Conservation (phyloP, 2,113 vertebrate species). For the Echinops telfairi region DNA sequence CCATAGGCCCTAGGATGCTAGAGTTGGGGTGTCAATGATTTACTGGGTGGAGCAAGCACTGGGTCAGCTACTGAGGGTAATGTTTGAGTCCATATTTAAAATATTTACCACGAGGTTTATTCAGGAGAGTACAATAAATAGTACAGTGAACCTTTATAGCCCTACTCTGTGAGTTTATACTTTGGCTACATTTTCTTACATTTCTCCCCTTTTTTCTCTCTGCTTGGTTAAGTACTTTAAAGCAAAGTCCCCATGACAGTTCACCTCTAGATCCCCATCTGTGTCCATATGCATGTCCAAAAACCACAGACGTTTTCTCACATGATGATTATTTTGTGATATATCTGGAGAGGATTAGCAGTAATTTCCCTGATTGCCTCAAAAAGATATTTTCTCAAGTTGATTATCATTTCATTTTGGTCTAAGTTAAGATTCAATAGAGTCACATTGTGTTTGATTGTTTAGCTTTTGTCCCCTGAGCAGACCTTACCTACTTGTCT, state of each 20-base stretch:
- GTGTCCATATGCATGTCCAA: not conserved
- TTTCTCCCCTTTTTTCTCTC: not conserved
- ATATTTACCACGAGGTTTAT: not conserved
- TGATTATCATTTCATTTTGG: not conserved
- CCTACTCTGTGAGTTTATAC: not conserved
- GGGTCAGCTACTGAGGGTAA: not conserved
- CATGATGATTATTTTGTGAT: not conserved
- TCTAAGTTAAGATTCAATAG: not conserved
- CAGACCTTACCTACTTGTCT: not conserved
- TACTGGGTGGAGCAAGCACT: not conserved
- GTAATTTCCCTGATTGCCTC: conserved; percentile 2
- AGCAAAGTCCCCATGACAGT: conserved; percentile 1
- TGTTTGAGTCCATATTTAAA: not conserved
- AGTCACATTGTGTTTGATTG: not conserved
- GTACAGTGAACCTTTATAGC: not conserved
- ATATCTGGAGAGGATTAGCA: conserved; percentile 19
- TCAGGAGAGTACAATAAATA: not conserved
- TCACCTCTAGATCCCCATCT: not conserved
- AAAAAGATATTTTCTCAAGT: not conserved
- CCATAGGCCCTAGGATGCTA: not conserved
- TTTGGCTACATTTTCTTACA: not conserved
- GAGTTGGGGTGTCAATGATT: not conserved
- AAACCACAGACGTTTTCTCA: not conserved
- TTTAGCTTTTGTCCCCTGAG: not conserved
- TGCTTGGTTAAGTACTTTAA: conserved; percentile 6